phyloP scores from a whole-genome alignment of 2,888 invertebrate species.

The Drosophila pseudotakahashii region DNA sequence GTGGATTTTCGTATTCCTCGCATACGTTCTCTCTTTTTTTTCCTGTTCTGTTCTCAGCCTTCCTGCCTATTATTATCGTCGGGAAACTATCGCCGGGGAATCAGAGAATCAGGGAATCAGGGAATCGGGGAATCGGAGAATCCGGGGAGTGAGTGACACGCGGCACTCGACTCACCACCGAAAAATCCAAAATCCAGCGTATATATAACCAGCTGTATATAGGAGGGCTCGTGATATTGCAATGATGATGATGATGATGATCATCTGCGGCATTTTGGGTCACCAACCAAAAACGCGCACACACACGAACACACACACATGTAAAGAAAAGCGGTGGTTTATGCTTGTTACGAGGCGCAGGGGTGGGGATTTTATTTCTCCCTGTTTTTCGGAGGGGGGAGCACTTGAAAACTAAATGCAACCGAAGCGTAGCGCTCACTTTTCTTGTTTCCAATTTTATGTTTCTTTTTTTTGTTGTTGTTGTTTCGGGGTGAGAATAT shows the following conservation, averaged over 20 bases:
- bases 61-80: slow-evolving; percentile 46
- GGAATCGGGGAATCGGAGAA: slow-evolving; percentile 5
- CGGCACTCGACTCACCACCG: slow-evolving; percentile 44
- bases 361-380: slow-evolving; percentile 12
- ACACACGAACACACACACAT: slow-evolving; percentile 43
- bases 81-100: slow-evolving; percentile 22
- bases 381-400: slow-evolving; percentile 5
- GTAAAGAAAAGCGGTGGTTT: slow-evolving; percentile 49
- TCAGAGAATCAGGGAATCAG: not conserved
- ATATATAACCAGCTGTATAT: slow-evolving; percentile 4
- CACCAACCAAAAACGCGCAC: slow-evolving; percentile 77
- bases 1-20: slow-evolving; percentile 1
- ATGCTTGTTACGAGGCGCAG: slow-evolving; percentile 42
- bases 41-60: not conserved
- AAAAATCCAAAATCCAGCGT: slow-evolving; percentile 9
- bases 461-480: slow-evolving; percentile 3
- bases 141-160: slow-evolving; percentile 32
- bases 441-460: slow-evolving; percentile 25
- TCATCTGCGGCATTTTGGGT: slow-evolving; percentile 74
- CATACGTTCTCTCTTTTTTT: not conserved
- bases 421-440: slow-evolving; percentile 30
- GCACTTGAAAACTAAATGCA: slow-evolving; percentile 39
- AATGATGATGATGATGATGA: slow-evolving; percentile 62
- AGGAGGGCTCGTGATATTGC: slow-evolving; percentile 33
- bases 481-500: slow-evolving; percentile 1